These are phyloP conservation scores for Rynchops niger DNA, from an alignment of 2,113 vertebrate genomes.

Conservation along the genomic window DNA sequence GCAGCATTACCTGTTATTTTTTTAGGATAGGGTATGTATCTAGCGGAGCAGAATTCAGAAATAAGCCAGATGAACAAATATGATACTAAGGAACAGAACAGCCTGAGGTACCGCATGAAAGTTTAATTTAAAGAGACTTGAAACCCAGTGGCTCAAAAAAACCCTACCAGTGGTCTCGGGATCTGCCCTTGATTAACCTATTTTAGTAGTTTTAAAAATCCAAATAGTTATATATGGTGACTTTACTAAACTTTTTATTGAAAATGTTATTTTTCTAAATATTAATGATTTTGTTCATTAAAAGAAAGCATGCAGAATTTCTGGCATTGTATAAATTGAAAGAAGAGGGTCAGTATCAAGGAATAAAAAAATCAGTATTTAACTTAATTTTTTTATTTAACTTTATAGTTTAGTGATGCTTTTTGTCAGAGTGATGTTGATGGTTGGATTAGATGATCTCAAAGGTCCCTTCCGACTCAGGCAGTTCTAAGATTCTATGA, in stretches of 20 bases:
- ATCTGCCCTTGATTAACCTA: background rate
- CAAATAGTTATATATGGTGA: background rate
- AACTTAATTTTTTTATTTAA: too few species aligned
- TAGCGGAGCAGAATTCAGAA: background rate
- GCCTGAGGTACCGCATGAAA: background rate
- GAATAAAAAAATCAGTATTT: background rate
- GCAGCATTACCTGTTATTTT: background rate
- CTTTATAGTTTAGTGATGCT: too few species aligned
- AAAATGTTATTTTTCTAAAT: background rate
- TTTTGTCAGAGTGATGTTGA: too few species aligned
- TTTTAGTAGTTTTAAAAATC: background rate
- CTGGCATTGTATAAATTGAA: background rate
- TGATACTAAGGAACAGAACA: background rate
- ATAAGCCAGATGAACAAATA: background rate
- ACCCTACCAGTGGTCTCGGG: background rate
- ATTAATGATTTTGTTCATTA: background rate
- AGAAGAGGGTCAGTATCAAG: background rate
- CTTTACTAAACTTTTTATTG: background rate
- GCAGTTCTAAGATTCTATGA: too few species aligned
- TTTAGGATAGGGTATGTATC: background rate
- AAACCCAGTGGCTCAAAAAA: background rate
- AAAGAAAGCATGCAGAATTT: background rate
- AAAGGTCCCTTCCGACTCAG: too few species aligned
- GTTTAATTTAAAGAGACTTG: background rate
- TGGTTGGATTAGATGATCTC: too few species aligned